phyloP scores from a whole-genome alignment of 2,888 invertebrate species.

The Megastigmus dorsalis region DNA sequence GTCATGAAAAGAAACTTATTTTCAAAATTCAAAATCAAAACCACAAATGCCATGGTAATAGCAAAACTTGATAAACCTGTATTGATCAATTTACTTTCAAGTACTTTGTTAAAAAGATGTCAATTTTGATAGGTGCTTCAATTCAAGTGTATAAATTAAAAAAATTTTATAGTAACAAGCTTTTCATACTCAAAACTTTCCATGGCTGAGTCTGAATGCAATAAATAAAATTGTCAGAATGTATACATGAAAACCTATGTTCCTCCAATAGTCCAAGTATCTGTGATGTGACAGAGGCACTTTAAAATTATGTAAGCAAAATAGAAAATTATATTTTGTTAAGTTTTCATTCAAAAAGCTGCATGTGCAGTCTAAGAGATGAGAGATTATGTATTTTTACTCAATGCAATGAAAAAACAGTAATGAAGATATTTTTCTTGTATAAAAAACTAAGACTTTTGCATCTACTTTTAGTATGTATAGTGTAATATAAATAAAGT shows the following conservation, averaged over 20 bases:
- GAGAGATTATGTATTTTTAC: conserved; percentile 30
- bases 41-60: no score
- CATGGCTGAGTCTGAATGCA: neutral
- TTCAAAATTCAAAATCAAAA: no score
- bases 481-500: conserved; percentile 39
- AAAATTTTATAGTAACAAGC: neutral
- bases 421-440: conserved; percentile 32
- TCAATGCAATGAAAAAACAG: conserved; percentile 21
- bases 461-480: conserved; percentile 28
- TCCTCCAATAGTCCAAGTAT: conserved; percentile 26
- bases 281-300: neutral
- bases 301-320: conserved; percentile 13
- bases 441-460: conserved; percentile 33
- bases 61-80: no score
- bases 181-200: neutral
- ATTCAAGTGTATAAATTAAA: neutral
- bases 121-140: no score
- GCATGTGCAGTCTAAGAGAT: conserved; percentile 21
- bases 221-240: neutral
- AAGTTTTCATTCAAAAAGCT: conserved; percentile 26
- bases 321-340: conserved; percentile 41
- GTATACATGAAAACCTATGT: conserved; percentile 17
- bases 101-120: neutral
- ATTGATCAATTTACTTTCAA: neutral
- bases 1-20: neutral